A percentile compares a stretch with the other conserved stretches of the same genome.
Evolutionary conservation across 2,888 invertebrate genomes (phyloP).

Genomic region (Aradus depressus): DNA sequence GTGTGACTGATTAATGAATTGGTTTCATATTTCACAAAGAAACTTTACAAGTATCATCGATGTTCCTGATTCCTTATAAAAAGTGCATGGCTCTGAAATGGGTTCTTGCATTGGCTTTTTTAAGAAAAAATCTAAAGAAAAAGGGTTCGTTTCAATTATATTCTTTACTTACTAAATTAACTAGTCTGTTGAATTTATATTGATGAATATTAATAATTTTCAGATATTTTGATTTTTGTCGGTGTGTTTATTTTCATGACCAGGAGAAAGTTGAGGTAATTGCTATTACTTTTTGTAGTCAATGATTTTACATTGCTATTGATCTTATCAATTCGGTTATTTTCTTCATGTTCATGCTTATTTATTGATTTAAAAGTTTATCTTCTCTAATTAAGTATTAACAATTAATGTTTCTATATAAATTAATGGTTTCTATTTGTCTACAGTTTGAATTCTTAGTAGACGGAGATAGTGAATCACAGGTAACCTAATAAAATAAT

Average conservation of each 20-base stretch:
- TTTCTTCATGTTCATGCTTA: background rate
- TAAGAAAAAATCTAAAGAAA: slow-evolving; percentile 19
- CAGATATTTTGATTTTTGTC: slow-evolving; percentile 21
- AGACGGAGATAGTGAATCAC: slow-evolving; percentile 6
- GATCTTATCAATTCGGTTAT: background rate
- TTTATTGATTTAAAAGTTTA: slow-evolving; percentile 5
- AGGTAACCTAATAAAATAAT: too few relatives aligned
- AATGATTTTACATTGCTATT: background rate
- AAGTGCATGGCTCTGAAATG: slow-evolving; percentile 19
- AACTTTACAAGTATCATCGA: too few relatives aligned
- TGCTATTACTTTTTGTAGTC: background rate
- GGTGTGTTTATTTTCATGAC: slow-evolving; percentile 22
- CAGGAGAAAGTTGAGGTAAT: slow-evolving; percentile 26
- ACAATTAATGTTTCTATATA: background rate
- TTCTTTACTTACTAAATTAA: background rate
- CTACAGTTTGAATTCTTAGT: slow-evolving; percentile 17
- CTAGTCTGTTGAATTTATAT: background rate
- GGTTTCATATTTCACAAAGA: too few relatives aligned
- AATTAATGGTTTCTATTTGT: background rate
- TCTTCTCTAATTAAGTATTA: background rate
- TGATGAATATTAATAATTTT: slow-evolving; percentile 3
- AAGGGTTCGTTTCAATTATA: slow-evolving; percentile 10
- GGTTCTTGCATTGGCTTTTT: slow-evolving; percentile 22
- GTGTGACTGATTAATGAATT: too few relatives aligned
- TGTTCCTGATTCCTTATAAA: background rate